phyloP scores from a whole-genome alignment of 2,888 invertebrate species.

The Pristionchus entomophagus region DNA sequence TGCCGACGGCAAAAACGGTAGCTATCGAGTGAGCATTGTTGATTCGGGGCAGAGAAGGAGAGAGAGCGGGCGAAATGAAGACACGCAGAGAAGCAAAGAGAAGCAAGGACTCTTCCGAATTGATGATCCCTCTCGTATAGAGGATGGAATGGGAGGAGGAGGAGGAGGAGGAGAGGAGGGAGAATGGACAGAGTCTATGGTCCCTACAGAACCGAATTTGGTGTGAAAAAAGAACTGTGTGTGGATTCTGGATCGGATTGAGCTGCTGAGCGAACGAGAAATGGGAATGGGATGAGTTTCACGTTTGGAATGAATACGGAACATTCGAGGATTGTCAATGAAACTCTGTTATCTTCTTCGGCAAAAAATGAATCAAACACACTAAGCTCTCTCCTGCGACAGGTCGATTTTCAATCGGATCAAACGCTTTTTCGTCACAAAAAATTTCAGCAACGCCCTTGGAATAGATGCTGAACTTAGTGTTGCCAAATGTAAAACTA shows the following conservation, averaged over 20 bases:
- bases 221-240: constrained; percentile 25
- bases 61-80: constrained; percentile 43
- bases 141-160: not conserved
- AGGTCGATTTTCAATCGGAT: too few relatives aligned
- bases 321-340: too few relatives aligned
- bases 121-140: not conserved
- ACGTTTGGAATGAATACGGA: not conserved
- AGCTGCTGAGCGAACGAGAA: too few relatives aligned
- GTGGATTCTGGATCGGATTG: not conserved
- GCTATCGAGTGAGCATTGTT: constrained; percentile 23
- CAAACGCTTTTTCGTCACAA: too few relatives aligned
- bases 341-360: too few relatives aligned
- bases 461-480: too few relatives aligned
- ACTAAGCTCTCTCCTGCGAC: too few relatives aligned
- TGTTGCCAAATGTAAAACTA: too few relatives aligned
- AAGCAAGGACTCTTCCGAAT: not conserved
- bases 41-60: not conserved
- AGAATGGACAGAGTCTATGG: not conserved
- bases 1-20: constrained; percentile 35
- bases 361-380: too few relatives aligned
- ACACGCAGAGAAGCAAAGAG: constrained; percentile 36
- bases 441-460: too few relatives aligned
- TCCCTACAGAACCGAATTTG: not conserved
- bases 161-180: not conserved
- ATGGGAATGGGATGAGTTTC: constrained; percentile 11